phyloP scores from a whole-genome alignment of 2,113 vertebrate genomes.

The Melanostigma gelatinosum region DNA sequence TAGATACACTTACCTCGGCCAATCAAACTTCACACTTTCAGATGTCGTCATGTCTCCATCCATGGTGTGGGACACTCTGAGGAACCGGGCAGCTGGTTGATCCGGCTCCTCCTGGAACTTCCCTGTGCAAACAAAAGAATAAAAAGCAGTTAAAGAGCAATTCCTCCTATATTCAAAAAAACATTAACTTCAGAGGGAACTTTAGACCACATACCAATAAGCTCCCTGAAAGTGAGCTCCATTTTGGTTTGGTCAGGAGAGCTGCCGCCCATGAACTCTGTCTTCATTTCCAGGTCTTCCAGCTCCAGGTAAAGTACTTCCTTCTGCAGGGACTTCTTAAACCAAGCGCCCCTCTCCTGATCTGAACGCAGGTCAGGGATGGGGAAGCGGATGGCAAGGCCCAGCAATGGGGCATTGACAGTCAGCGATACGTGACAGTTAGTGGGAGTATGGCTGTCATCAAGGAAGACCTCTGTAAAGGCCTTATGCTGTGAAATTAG shows the following conservation, averaged over 20 bases:
- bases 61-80: constrained; percentile 89
- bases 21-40: constrained; percentile 93
- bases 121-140: constrained; percentile 74
- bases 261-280: constrained; percentile 89
- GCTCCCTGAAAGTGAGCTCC: constrained; percentile 94
- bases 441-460: constrained; percentile 90
- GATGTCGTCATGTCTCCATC: constrained; percentile 91
- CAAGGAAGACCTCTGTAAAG: constrained; percentile 97
- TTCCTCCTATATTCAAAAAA: background rate
- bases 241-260: constrained; percentile 92
- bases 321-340: constrained; percentile 97
- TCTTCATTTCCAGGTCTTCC: constrained; percentile 92
- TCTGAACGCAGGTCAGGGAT: constrained; percentile 97
- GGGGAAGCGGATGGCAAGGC: constrained; percentile 92
- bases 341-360: constrained; percentile 97
- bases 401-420: constrained; percentile 87
- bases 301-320: constrained; percentile 91
- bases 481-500: constrained; percentile 90
- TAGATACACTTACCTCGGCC: constrained; percentile 87
- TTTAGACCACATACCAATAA: constrained; percentile 84
- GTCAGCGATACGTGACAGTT: constrained; percentile 89
- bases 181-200: background rate
- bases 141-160: background rate
- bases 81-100: constrained; percentile 84
- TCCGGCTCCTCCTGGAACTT: constrained; percentile 90